Percentiles rank a stretch among this genome's conserved stretches.
phyloP scores from a whole-genome alignment of 2,888 invertebrate genomes.

The Acleris cristana region DNA sequence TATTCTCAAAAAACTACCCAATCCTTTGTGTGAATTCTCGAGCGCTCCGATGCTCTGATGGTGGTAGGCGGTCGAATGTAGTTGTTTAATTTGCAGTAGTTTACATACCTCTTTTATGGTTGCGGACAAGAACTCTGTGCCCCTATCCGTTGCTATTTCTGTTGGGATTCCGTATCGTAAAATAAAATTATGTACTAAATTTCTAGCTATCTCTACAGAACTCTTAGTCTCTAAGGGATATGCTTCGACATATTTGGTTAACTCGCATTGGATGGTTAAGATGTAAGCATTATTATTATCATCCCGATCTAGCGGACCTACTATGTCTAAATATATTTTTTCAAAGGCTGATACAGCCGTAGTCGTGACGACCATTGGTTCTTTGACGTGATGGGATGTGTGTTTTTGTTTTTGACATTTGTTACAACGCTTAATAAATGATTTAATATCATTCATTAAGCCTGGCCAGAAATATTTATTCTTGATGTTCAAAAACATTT shows the following conservation, averaged over 20 bases:
- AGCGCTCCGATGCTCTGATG: conserved; percentile 37
- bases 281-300: conserved; percentile 3
- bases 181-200: conserved; percentile 25
- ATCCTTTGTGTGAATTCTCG: conserved; percentile 38
- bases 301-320: conserved; percentile 6
- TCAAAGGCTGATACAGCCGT: not conserved
- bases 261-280: conserved; percentile 6
- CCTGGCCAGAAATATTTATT: conserved; percentile 19
- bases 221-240: conserved; percentile 20
- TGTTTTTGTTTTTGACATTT: conserved; percentile 14
- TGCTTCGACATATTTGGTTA: conserved; percentile 17
- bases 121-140: conserved; percentile 16
- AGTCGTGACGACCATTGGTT: conserved; percentile 9
- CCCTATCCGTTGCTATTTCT: conserved; percentile 19
- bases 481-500: conserved; percentile 13
- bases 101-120: conserved; percentile 39
- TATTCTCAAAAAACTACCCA: conserved; percentile 27
- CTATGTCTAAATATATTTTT: conserved; percentile 5
- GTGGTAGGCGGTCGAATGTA: conserved; percentile 38
- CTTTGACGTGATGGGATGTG: not conserved
- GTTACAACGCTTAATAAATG: conserved; percentile 9
- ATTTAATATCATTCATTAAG: conserved; percentile 9
- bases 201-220: conserved; percentile 6
- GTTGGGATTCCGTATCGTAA: conserved; percentile 20
- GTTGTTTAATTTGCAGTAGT: conserved; percentile 35